Percentiles rank a stretch among this genome's conserved stretches.
Evolutionary conservation across 2,113 vertebrate genomes (phyloP).

Genomic region (Tretioscincus oriximinensis): DNA sequence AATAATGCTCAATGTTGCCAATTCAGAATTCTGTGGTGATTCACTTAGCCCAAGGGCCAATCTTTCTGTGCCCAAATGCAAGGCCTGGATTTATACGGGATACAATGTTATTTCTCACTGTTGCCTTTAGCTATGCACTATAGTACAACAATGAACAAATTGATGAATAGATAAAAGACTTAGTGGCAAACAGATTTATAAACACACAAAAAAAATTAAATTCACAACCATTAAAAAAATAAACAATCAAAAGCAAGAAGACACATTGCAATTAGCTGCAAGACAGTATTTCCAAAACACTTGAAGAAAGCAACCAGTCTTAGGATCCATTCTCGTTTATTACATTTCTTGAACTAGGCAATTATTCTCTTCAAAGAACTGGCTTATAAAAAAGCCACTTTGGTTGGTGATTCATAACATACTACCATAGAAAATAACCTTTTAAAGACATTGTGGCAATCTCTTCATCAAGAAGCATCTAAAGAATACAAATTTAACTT

Average conservation of each 20-base stretch:
- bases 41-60: background rate
- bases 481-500: background rate
- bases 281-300: slow-evolving; percentile 37
- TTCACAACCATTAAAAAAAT: slow-evolving; percentile 42
- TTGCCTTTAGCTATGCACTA: background rate
- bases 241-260: slow-evolving; percentile 52
- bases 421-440: slow-evolving; percentile 59
- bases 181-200: slow-evolving; percentile 29
- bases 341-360: slow-evolving; percentile 59
- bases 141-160: background rate
- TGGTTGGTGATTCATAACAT: slow-evolving; percentile 61
- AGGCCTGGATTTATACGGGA: background rate
- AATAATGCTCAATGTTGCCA: too few species aligned
- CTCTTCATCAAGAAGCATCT: slow-evolving; percentile 41
- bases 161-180: background rate
- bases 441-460: slow-evolving; percentile 60
- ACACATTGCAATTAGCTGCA: slow-evolving; percentile 36
- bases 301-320: slow-evolving; percentile 47
- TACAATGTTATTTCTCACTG: background rate
- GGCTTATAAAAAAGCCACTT: slow-evolving; percentile 52
- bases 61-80: background rate
- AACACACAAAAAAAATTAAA: background rate
- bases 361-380: slow-evolving; percentile 56
- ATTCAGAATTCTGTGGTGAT: background rate
- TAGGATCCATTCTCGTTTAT: slow-evolving; percentile 40